Conservation (phyloP, 2,888 invertebrate species). For the Drosophila nr. fundita region DNA sequence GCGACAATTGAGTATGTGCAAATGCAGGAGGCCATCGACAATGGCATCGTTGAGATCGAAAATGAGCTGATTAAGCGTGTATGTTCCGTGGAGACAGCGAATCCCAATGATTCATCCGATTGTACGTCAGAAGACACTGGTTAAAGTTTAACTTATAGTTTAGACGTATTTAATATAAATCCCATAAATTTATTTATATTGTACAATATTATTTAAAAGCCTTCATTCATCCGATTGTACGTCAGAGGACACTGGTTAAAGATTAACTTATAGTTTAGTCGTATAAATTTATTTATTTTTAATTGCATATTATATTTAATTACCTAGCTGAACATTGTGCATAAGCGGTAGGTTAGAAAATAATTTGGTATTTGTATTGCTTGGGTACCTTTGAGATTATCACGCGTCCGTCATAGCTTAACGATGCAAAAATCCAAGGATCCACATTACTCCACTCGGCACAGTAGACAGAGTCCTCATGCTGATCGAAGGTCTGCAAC, state of each 20-base stretch:
- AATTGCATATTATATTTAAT: constrained; percentile 18
- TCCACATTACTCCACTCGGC: constrained; percentile 99
- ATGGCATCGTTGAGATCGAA: constrained; percentile 83
- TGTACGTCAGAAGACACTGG: constrained; percentile 87
- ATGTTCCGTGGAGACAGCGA: constrained; percentile 88
- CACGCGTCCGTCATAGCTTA: constrained; percentile 97
- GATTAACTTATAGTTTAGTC: constrained; percentile 19
- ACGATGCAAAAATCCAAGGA: constrained; percentile 99
- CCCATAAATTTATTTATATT: constrained; percentile 15
- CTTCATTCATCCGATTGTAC: constrained; percentile 88
- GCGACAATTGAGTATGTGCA: constrained; percentile 85
- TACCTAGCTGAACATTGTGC: constrained; percentile 18
- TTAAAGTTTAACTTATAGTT: constrained; percentile 49
- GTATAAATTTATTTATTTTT: constrained; percentile 25
- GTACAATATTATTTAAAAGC: constrained; percentile 17
- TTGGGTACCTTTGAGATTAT: constrained; percentile 97
- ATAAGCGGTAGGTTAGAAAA: constrained; percentile 86
- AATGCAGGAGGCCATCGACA: constrained; percentile 85
- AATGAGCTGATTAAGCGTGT: constrained; percentile 84
- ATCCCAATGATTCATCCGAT: constrained; percentile 89
- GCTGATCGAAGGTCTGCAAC: constrained; percentile 95
- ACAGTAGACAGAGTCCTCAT: constrained; percentile 99
- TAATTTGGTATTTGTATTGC: constrained; percentile 96
- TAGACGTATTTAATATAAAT: constrained; percentile 28
- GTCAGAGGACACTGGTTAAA: constrained; percentile 86